These are phyloP conservation scores for Agrypnia vestita DNA, from an alignment of 1,140 invertebrate genomes.

Conservation along the genomic window DNA sequence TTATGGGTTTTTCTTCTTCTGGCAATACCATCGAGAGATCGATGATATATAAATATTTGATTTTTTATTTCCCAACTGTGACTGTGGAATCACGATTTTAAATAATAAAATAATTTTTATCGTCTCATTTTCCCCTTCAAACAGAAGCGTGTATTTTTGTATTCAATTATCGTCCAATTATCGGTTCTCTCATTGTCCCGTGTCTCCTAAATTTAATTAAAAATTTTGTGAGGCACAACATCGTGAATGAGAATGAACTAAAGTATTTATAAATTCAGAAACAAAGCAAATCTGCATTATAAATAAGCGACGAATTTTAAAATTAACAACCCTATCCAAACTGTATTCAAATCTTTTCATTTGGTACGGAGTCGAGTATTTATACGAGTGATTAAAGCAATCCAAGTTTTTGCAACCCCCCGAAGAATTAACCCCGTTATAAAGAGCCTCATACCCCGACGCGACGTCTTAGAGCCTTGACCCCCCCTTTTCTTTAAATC, in stretches of 20 bases:
- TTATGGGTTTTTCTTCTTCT: no score
- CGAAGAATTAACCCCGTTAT: slow-evolving; percentile 27
- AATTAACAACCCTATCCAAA: slow-evolving; percentile 45
- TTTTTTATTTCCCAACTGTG: no score
- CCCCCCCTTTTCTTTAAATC: slow-evolving; percentile 21
- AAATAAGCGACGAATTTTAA: slow-evolving; percentile 44
- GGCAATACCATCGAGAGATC: no score
- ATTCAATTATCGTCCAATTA: not conserved
- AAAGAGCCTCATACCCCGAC: slow-evolving; percentile 13
- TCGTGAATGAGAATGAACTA: slow-evolving; percentile 28
- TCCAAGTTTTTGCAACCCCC: slow-evolving; percentile 42
- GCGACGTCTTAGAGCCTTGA: not conserved
- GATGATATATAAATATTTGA: no score
- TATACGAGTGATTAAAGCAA: slow-evolving; percentile 52
- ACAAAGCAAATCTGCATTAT: slow-evolving; percentile 50
- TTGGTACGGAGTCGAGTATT: slow-evolving; percentile 46
- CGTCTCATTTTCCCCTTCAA: no score
- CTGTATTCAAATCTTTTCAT: slow-evolving; percentile 54
- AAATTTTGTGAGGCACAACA: slow-evolving; percentile 10
- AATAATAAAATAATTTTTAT: no score
- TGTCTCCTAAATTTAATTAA: slow-evolving; percentile 10
- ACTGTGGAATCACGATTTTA: no score
- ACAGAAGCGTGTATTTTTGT: no score
- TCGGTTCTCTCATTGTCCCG: not conserved
- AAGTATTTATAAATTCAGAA: slow-evolving; percentile 31